Conservation (phyloP, 2,113 vertebrate species). For the Rhinoderma darwinii region DNA sequence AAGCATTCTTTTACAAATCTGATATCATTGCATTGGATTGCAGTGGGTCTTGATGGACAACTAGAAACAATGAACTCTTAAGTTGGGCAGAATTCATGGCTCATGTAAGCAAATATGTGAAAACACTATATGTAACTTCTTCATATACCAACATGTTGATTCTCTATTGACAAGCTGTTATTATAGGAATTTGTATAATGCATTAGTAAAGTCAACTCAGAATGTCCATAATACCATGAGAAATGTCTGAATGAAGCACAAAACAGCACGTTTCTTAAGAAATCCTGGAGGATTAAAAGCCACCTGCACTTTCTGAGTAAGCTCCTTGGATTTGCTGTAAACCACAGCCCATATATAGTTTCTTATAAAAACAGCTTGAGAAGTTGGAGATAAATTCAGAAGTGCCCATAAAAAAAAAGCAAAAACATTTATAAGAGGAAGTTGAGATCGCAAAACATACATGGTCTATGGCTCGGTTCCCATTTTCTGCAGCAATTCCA, state of each 20-base stretch:
- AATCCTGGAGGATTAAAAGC: conserved; percentile 66
- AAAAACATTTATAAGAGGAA: conserved; percentile 32
- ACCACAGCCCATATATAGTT: conserved; percentile 22
- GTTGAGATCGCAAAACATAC: conserved; percentile 31
- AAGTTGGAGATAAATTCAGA: conserved; percentile 9
- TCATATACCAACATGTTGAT: conserved; percentile 15
- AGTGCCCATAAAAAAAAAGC: conserved; percentile 33
- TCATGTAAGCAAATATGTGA: neutral
- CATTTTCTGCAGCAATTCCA: conserved; percentile 25
- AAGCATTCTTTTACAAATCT: neutral
- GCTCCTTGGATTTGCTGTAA: conserved; percentile 62
- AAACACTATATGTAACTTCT: neutral
- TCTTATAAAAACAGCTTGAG: neutral
- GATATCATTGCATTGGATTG: neutral
- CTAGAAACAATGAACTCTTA: conserved; percentile 6
- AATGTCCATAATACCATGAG: conserved; percentile 64
- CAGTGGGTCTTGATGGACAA: conserved; percentile 1
- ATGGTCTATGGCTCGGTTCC: conserved; percentile 33
- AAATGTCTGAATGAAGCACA: conserved; percentile 72
- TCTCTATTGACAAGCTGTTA: conserved; percentile 39
- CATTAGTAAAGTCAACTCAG: conserved; percentile 62
- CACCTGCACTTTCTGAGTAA: conserved; percentile 65
- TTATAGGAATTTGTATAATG: conserved; percentile 55
- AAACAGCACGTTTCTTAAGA: conserved; percentile 66
- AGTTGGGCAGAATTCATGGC: neutral